Percentiles rank a stretch among this genome's conserved stretches.
phyloP scores from a whole-genome alignment of 2,113 vertebrate genomes.

The Macquaria australasica region DNA sequence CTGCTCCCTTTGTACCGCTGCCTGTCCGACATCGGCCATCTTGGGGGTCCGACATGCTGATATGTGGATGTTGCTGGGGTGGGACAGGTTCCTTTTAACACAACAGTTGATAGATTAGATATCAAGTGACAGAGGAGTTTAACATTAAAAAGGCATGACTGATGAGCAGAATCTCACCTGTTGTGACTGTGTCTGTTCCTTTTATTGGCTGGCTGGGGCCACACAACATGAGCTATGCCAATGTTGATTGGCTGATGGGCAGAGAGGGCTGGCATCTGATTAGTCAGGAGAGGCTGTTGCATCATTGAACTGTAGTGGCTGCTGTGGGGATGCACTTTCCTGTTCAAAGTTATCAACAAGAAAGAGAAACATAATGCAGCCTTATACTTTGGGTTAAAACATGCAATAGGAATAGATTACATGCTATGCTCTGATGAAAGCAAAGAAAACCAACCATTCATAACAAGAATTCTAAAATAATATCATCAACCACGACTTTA shows the following conservation, averaged over 20 bases:
- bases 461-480: neutral
- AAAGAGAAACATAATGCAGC: neutral
- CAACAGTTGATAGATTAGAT: neutral
- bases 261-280: slow-evolving; percentile 92
- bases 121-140: neutral
- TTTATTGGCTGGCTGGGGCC: slow-evolving; percentile 93
- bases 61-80: slow-evolving; percentile 88
- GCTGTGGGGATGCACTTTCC: slow-evolving; percentile 91
- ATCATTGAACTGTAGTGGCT: slow-evolving; percentile 92
- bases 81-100: slow-evolving; percentile 81
- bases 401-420: neutral
- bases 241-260: slow-evolving; percentile 95
- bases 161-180: slow-evolving; percentile 82
- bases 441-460: neutral
- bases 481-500: neutral
- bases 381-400: neutral
- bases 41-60: slow-evolving; percentile 91
- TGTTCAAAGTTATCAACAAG: slow-evolving; percentile 62
- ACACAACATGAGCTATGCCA: slow-evolving; percentile 96
- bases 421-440: neutral
- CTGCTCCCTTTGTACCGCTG: slow-evolving; percentile 53
- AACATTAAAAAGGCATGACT: neutral
- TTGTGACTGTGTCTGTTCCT: slow-evolving; percentile 92
- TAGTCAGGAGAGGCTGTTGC: slow-evolving; percentile 91
- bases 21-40: slow-evolving; percentile 84